Evolutionary conservation across 2,797 vertebrate species (phyloP).

Genomic region (Lepus oiostolus): DNA sequence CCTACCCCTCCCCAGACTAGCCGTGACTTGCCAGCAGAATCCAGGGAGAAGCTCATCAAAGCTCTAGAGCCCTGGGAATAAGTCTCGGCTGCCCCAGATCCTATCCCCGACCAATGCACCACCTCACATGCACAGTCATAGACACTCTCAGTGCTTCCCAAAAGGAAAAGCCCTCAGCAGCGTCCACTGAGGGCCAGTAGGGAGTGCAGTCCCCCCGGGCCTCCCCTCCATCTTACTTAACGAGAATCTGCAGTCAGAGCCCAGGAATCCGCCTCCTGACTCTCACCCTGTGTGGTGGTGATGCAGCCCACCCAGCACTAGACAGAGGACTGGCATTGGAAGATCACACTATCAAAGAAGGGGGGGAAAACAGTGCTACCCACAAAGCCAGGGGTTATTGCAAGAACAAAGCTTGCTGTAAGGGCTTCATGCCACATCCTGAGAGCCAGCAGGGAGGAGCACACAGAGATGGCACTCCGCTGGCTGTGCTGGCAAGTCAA

Average conservation of each 20-base stretch:
- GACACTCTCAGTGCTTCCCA: background rate
- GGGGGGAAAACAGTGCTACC: background rate
- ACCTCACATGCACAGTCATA: background rate
- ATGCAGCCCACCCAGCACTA: background rate
- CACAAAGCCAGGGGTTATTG: background rate
- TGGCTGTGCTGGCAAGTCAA: background rate
- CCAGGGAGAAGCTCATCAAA: background rate
- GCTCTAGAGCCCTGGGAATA: background rate
- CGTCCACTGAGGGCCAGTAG: background rate
- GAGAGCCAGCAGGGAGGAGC: background rate
- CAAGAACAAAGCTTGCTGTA: background rate
- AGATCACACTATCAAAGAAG: background rate
- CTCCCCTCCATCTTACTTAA: background rate
- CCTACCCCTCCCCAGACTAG: background rate
- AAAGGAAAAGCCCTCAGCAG: background rate
- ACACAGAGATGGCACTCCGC: background rate
- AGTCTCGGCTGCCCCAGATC: background rate
- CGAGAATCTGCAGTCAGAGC: background rate
- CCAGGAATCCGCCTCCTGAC: background rate
- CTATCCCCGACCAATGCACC: background rate
- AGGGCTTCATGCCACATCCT: background rate
- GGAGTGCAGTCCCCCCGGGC: background rate
- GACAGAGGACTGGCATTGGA: background rate
- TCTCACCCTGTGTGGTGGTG: fast-evolving
- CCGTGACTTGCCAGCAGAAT: background rate